A percentile compares a stretch with the other conserved stretches of the same genome.
These are phyloP conservation scores for Turdus rufiventris DNA, from an alignment of 2,113 vertebrate species.

Conservation along the genomic window DNA sequence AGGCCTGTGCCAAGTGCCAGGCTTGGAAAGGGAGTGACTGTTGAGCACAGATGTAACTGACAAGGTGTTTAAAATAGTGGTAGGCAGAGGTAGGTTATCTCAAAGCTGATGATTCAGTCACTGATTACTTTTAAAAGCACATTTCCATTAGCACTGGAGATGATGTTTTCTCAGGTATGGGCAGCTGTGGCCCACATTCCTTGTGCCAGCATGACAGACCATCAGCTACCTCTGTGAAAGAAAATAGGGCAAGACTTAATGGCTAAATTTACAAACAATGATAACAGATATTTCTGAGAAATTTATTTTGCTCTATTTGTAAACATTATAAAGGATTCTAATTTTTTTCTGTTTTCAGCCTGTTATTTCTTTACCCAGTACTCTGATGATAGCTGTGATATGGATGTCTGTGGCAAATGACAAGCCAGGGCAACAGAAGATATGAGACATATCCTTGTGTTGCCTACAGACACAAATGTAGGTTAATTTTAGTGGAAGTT, in stretches of 20 bases:
- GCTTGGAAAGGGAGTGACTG: not conserved
- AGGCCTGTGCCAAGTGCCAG: not conserved
- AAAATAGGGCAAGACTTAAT: not conserved
- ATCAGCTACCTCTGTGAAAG: fast-evolving
- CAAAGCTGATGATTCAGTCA: not conserved
- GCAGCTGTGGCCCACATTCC: not conserved
- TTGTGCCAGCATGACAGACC: not conserved
- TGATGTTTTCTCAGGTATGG: not conserved
- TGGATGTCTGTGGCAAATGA: not conserved
- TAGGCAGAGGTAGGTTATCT: not conserved
- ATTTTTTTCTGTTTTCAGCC: not conserved
- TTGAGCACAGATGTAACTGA: not conserved
- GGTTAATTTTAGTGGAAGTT: not conserved
- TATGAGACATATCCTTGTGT: not conserved
- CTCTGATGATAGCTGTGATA: not conserved
- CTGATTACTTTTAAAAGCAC: not conserved
- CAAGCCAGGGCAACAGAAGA: not conserved
- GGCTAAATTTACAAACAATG: not conserved
- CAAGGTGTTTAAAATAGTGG: not conserved
- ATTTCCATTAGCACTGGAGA: not conserved
- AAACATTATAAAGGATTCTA: not conserved
- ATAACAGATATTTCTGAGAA: not conserved
- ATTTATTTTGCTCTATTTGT: not conserved
- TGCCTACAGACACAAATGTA: not conserved
- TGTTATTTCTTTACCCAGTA: not conserved